Base-by-base conservation (phyloP, 2,797 vertebrate genomes). In the Cephalopachus bancanus region DNA sequence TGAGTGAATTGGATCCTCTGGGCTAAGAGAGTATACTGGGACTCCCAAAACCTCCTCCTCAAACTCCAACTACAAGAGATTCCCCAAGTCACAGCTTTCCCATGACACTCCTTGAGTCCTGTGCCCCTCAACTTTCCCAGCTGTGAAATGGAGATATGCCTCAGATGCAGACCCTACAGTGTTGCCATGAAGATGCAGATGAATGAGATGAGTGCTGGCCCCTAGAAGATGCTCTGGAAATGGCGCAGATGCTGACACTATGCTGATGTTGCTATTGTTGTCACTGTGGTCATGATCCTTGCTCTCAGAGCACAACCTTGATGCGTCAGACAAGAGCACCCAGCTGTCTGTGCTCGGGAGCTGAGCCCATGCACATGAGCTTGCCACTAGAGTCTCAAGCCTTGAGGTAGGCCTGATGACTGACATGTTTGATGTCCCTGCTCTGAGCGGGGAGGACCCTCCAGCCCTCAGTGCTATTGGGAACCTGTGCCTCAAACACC, bases 291-390 rank as follows among this genome's bases (percentile, higher is more conserved):
- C 28, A 10, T 67, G n/a, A n/a, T 12, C 22, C 51, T 91, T 69
- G 53, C 51, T 64, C 67, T 75, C 4, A 0, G 3, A 19, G 19
- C 3, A 10, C 22, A 49, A 9, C 26, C 14, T 33, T 7, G 14
- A 2, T 3, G 0, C 15, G 14, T 71, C 33, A 49, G 60, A 44
- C 3, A 0, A 7, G 24, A 26, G 28, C 30, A 6, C 26, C 59
- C 37, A 10, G n/a, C 55, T 76, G 62, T 65, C 26, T 20, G 28
- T 19, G 22, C 51, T 16, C 2, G 30, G 76, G 78, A 83, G 44
- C 30, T 10, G 37, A 5, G 0, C 22, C 74, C 5, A 0, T 7
- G n/a, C 19, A 14, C 16, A 51, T 59, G 44, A 75, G 8, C 60
- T 83, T 51, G 15, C 53, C 59, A 71, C 16, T 60, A 33, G 17